Conservation (phyloP, 2,888 invertebrate genomes). For the Megaustenia siamemsis region DNA sequence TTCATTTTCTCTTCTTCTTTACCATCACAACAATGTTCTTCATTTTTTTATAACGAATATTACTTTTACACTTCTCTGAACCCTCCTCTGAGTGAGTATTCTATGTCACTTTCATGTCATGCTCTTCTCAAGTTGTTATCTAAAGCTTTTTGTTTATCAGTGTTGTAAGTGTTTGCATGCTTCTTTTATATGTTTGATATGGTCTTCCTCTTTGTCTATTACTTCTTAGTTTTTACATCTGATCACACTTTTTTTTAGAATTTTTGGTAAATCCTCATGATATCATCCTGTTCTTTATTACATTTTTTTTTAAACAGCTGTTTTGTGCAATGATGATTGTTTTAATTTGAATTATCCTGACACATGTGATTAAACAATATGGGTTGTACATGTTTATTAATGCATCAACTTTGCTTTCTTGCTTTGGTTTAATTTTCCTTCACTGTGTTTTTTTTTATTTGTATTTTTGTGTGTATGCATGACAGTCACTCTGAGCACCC, state of each 20-base stretch:
- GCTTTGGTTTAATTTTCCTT: slow-evolving; percentile 10
- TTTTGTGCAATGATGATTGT: too few species aligned
- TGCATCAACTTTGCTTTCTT: background rate
- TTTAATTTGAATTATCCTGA: too few species aligned
- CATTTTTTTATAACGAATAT: too few species aligned
- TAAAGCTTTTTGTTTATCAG: background rate
- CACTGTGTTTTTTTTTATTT: slow-evolving; percentile 39
- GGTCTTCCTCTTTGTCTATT: background rate
- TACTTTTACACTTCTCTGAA: background rate
- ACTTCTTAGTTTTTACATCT: background rate
- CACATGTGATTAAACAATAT: too few species aligned
- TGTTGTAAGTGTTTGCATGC: background rate
- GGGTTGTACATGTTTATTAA: background rate
- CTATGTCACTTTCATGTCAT: background rate
- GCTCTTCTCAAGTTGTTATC: background rate
- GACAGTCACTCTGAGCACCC: slow-evolving; percentile 48
- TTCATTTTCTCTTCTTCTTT: background rate
- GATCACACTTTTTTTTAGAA: too few species aligned
- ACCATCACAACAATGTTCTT: background rate
- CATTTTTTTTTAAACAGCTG: too few species aligned
- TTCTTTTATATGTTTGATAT: background rate
- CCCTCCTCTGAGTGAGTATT: background rate
- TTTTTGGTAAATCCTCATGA: too few species aligned
- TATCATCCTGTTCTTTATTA: too few species aligned
- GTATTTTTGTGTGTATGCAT: slow-evolving; percentile 46